These are phyloP conservation scores for Rotaria socialis DNA, from an alignment of 2,888 invertebrate species.

Conservation along the genomic window DNA sequence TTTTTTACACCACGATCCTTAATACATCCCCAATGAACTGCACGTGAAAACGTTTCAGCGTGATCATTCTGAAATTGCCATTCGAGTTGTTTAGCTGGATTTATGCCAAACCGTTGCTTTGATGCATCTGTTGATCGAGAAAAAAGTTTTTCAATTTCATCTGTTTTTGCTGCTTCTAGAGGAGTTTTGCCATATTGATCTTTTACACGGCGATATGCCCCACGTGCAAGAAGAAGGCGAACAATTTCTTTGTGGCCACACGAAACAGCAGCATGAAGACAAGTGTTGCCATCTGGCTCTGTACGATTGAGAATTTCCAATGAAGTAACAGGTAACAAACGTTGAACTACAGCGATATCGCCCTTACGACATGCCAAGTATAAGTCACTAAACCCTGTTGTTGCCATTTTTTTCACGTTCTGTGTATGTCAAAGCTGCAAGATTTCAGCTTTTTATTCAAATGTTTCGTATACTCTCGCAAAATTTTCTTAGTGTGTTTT, in stretches of 20 bases:
- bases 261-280: not conserved
- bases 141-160: not conserved
- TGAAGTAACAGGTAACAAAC: not conserved
- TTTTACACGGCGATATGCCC: not conserved
- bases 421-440: too few species aligned
- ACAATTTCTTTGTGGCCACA: not conserved
- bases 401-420: not conserved
- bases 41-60: not conserved
- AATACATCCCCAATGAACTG: not conserved
- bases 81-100: not conserved
- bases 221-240: not conserved
- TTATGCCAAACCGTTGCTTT: not conserved
- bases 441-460: too few species aligned
- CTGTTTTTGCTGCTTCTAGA: not conserved
- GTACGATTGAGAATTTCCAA: not conserved
- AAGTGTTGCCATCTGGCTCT: not conserved
- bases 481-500: too few species aligned
- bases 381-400: not conserved
- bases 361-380: not conserved
- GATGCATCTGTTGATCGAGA: not conserved
- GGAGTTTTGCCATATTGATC: not conserved
- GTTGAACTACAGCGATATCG: not conserved
- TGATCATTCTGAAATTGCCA: not conserved
- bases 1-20: not conserved
- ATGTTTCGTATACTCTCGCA: too few species aligned